Base-by-base conservation (phyloP, 2,113 vertebrate species). In the Glaucidium brasilianum region DNA sequence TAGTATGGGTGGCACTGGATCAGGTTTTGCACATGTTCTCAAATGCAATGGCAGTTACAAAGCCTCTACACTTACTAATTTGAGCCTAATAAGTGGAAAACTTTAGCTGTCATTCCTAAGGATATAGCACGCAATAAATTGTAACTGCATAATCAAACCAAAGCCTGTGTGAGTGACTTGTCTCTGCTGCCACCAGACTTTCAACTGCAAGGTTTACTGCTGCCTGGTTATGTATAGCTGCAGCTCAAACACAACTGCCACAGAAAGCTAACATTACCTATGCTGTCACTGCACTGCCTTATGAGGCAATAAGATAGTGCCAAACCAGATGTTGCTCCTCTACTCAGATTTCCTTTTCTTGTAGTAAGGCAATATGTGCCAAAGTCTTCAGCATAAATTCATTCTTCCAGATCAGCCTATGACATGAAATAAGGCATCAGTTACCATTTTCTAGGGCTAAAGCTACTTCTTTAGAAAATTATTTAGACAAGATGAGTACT, bases 101-200 rank as follows among this genome's bases (percentile, higher is more conserved):
- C 25, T 43, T 86, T 14, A 87, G 35, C 71, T 94, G 35, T 85
- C 53, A 23, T 87, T 67, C 72, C 16, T 26, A 91, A 87, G 35
- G 45, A 75, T 59, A 27, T 1, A 71, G 29, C 80, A 89, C 49
- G 49, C 21, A 95, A 97, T 96, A 97, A 97, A 97, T 21, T 78
- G 39, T 92, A 88, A 94, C 49, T 96, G 39, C 17, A 82, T 20
- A 85, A 92, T 91, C 49, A 72, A 55, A 89, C 26, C 12, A 59
- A 81, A 85, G 30, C 52, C 21, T 83, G 30, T 26, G 50, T 84
- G 29, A 37, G 27, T 85, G 69, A 76, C 19, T 82, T 77, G 26
- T 71, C 18, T 86, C 32, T 96, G 32, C 37, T 74, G 55, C 22
- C 91, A 32, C 7, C 47, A 30, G 41, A 19, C 16, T 39, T 21